phyloP scores from a whole-genome alignment of 2,113 vertebrate species.

The Oncorhynchus gorbuscha region DNA sequence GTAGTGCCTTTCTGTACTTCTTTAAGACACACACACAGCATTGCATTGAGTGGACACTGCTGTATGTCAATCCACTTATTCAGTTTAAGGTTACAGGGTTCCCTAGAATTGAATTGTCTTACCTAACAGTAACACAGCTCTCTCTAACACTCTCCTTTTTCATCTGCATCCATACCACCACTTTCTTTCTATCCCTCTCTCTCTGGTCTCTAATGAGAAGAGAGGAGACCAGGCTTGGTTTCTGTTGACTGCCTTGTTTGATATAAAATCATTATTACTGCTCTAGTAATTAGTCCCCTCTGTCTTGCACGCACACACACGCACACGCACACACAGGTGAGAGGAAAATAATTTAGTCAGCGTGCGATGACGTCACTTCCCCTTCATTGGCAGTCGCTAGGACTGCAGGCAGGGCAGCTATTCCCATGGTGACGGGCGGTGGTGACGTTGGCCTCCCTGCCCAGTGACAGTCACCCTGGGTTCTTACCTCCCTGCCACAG shows the following conservation, averaged over 20 bases:
- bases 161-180: neutral
- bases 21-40: no score
- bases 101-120: no score
- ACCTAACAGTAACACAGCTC: neutral
- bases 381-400: neutral
- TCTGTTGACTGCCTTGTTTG: neutral
- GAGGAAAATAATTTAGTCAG: neutral
- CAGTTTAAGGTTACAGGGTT: no score
- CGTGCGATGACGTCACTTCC: conserved; percentile 7
- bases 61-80: no score
- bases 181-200: neutral
- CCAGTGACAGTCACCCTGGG: conserved; percentile 8
- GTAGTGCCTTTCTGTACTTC: no score
- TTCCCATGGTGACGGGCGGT: conserved; percentile 35
- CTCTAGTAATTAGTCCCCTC: neutral
- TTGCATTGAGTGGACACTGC: no score
- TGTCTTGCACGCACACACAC: neutral
- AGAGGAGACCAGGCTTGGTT: neutral
- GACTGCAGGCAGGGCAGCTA: neutral
- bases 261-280: conserved; percentile 1
- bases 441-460: conserved; percentile 23
- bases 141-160: neutral
- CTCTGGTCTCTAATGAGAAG: neutral
- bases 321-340: neutral
- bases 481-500: conserved; percentile 8